Conservation (phyloP, 37 sponge, comb jelly and placozoan species). For the Ianthella basta region DNA sequence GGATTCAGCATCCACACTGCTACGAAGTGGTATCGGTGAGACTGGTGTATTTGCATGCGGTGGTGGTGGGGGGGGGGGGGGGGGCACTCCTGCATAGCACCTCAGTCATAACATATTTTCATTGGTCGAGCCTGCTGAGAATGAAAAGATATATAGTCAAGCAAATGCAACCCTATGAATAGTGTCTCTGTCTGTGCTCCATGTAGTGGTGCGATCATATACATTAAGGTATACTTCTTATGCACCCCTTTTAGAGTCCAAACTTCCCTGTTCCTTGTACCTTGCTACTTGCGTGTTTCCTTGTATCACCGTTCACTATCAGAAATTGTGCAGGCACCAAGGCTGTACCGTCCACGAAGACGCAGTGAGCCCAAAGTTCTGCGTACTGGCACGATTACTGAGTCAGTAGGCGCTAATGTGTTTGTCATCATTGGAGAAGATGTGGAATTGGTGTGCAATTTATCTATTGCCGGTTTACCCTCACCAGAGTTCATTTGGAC, state of each 20-base stretch:
- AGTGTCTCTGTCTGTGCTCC: too few species aligned
- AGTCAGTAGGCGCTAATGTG: background rate
- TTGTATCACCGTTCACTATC: background rate
- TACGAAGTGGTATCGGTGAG: slow-evolving; percentile 25
- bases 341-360: background rate
- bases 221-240: too few species aligned
- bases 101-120: too few species aligned
- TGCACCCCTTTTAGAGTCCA: too few species aligned
- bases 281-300: too few species aligned
- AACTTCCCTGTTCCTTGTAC: too few species aligned
- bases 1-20: slow-evolving; percentile 7
- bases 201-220: too few species aligned
- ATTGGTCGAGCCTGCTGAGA: too few species aligned
- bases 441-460: background rate
- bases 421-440: slow-evolving; percentile 24
- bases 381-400: background rate
- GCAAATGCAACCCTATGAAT: too few species aligned
- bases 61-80: background rate
- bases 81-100: too few species aligned
- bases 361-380: background rate
- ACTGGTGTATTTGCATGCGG: background rate
- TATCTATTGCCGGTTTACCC: background rate
- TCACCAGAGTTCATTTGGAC: too few species aligned
- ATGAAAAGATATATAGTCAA: too few species aligned
- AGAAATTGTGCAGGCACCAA: slow-evolving; percentile 17